Evolutionary conservation across 2,888 invertebrate species (phyloP).

Genomic region (Creontiades dilutus): DNA sequence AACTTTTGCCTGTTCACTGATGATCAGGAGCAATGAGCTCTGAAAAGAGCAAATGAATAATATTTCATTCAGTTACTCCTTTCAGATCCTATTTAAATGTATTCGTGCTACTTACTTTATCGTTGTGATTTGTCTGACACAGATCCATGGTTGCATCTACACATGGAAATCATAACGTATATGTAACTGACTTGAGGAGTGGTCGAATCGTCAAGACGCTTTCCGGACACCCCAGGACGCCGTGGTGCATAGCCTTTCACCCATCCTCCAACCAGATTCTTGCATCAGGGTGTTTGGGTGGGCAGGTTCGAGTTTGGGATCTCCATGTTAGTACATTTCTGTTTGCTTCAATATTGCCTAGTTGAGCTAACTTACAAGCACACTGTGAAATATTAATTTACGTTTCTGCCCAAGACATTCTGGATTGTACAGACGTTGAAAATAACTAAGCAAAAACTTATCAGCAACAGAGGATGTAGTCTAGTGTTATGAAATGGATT

Average conservation of each 20-base stretch:
- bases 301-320: conserved; percentile 95
- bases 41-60: too few relatives aligned
- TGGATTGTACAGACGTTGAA: too few relatives aligned
- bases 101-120: neutral
- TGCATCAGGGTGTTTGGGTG: conserved; percentile 92
- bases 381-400: too few relatives aligned
- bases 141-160: conserved; percentile 91
- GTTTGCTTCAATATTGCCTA: neutral
- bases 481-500: too few relatives aligned
- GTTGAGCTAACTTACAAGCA: too few relatives aligned
- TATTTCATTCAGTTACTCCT: too few relatives aligned
- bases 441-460: too few relatives aligned
- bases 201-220: conserved; percentile 89
- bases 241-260: conserved; percentile 95
- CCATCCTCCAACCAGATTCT: conserved; percentile 90
- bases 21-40: too few relatives aligned
- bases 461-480: too few relatives aligned
- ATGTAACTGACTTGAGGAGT: conserved; percentile 88
- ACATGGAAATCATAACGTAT: conserved; percentile 93
- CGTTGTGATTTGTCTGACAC: neutral
- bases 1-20: too few relatives aligned
- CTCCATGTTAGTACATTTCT: conserved; percentile 81
- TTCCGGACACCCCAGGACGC: conserved; percentile 91
- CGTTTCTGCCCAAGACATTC: too few relatives aligned
- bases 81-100: too few relatives aligned